Percentiles rank a stretch among this genome's conserved stretches.
Conservation (phyloP, 2,888 invertebrate genomes). For the Acanthosepion pharaonis region DNA sequence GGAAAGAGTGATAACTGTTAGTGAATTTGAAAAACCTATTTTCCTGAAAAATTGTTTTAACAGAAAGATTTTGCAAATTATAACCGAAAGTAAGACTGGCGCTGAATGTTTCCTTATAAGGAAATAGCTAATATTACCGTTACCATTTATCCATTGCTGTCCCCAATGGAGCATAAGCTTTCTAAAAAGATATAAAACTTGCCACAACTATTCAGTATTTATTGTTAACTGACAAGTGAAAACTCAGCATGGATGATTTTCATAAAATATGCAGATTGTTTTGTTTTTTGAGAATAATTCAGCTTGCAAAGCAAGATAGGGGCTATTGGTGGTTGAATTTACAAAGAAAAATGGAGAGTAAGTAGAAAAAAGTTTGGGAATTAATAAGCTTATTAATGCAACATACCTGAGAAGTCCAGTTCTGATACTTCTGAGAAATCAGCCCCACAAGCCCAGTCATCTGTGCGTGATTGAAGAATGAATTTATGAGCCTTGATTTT, state of each 20-base stretch:
- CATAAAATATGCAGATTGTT: neutral
- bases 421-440: slow-evolving; percentile 81
- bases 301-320: neutral
- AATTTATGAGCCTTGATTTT: slow-evolving; percentile 90
- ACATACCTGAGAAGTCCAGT: slow-evolving; percentile 77
- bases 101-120: too few relatives aligned
- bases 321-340: neutral
- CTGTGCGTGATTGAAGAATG: slow-evolving; percentile 89
- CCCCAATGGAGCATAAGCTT: too few relatives aligned
- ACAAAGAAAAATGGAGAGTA: neutral
- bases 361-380: neutral
- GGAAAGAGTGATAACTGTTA: too few relatives aligned
- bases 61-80: too few relatives aligned
- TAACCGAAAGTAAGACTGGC: too few relatives aligned
- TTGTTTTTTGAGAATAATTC: too few relatives aligned
- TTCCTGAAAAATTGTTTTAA: too few relatives aligned
- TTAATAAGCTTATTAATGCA: neutral
- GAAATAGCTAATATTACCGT: too few relatives aligned
- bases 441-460: slow-evolving; percentile 84
- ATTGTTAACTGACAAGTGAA: neutral
- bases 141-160: too few relatives aligned
- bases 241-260: neutral
- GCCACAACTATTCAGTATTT: too few relatives aligned
- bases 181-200: too few relatives aligned
- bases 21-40: too few relatives aligned